phyloP scores from a whole-genome alignment of 2,888 invertebrate genomes.

The Amblyjoppa proteus region DNA sequence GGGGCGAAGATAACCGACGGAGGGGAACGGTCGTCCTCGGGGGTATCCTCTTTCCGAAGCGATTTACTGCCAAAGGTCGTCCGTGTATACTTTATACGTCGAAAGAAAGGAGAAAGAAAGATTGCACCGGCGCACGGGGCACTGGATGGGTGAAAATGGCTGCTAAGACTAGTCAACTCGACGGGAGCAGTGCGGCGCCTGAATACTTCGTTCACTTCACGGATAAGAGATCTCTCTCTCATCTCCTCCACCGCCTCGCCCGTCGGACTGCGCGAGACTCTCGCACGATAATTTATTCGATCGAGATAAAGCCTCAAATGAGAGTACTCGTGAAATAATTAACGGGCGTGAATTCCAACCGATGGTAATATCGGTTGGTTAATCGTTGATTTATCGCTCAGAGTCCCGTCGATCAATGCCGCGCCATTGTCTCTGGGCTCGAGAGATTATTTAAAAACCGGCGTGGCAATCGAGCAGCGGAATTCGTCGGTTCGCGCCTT shows the following conservation, averaged over 20 bases:
- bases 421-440: background rate
- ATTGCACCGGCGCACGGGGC: conserved; percentile 29
- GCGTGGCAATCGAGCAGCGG: background rate
- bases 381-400: background rate
- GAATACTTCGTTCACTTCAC: conserved; percentile 11
- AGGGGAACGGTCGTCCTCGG: conserved; percentile 52
- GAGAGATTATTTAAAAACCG: background rate
- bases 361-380: background rate
- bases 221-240: conserved; percentile 32
- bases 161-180: conserved; percentile 23
- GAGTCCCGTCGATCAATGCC: background rate
- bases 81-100: conserved; percentile 39
- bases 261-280: conserved; percentile 3
- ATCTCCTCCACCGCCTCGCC: background rate
- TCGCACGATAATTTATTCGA: conserved; percentile 43
- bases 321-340: conserved; percentile 22
- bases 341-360: conserved; percentile 12
- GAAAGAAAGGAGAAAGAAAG: conserved; percentile 38
- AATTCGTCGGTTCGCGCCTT: background rate
- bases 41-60: conserved; percentile 67
- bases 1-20: conserved; percentile 41
- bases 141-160: conserved; percentile 46
- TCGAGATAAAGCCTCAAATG: conserved; percentile 39
- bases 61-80: conserved; percentile 66
- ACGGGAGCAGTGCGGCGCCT: conserved; percentile 13